Evolutionary conservation across 1,140 invertebrate species (phyloP), one percentile per base, ranked within the genome.

Genomic region (Zaprionus capensis): DNA sequence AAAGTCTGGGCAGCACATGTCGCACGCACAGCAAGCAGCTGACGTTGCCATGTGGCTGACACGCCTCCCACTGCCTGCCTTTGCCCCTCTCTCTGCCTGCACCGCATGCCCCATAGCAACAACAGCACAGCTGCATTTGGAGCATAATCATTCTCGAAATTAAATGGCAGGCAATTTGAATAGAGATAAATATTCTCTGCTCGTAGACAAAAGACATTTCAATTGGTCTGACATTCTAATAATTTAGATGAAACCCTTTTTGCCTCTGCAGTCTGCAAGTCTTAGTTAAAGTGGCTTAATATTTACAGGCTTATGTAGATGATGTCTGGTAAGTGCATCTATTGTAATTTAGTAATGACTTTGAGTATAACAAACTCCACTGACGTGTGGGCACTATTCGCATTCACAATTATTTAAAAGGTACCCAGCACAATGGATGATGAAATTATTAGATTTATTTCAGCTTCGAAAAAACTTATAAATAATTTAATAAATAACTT

Each of bases 1-100:
- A 87, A 88, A 86, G 49, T 61, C 65, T 76, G 79, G 66, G 63
- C 80, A 61, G 65, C 12, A 86, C 76, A 86, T 87, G 83, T 87
- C 84, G 71, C 62, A 83, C 78, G 83, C 80, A 87, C 74, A 82
- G 77, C 58, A 69, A 64, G 72, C 28, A 38, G 72, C 59, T 62
- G 72, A 14, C 44, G 24, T 59, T 70, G 58, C 58, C 53, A 28
- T 70, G 46, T 55, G 46, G 46, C 58, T 41, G 59, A n/a, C 69
- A 66, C 72, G 58, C 58, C 56, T 44, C 56, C 15, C 26, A 34
- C 26, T 26, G 24, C 24, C 4, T 26, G 24, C 24, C 4, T 26
- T 26, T 55, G 14, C n/a, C 4, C 2, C 46, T 49, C 9, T 11
- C 31, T 34, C 31, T 11, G 9, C 31, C 31, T 11, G 9, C 2